Conservation (phyloP, 2,797 vertebrate species). For the Nannoperca obscura region DNA sequence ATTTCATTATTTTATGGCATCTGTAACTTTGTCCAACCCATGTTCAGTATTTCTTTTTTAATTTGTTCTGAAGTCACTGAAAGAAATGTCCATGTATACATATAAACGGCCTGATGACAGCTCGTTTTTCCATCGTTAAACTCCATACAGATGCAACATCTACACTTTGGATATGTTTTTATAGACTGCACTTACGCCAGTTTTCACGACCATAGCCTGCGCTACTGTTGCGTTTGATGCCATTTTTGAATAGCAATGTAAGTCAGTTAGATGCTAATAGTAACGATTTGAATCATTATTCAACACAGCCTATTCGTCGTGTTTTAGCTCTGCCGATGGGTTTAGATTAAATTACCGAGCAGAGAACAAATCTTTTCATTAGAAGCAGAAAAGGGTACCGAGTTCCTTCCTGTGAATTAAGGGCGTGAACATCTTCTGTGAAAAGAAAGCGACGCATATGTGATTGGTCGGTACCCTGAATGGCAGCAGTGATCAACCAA, state of each 20-base stretch:
- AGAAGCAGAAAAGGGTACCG: constrained; percentile 42
- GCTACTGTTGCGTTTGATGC: not conserved
- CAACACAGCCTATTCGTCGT: not conserved
- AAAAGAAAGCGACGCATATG: not conserved
- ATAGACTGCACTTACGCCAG: not conserved
- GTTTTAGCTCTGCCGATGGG: too few species aligned
- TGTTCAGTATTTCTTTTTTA: not conserved
- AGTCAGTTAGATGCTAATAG: not conserved
- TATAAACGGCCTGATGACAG: not conserved
- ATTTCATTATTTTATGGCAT: not conserved
- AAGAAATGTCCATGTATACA: not conserved
- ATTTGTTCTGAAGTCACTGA: not conserved
- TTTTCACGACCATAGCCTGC: not conserved
- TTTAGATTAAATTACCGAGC: not conserved
- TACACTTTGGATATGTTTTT: constrained; percentile 2
- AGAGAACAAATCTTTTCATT: not conserved
- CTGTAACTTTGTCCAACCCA: not conserved
- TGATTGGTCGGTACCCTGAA: constrained; percentile 71
- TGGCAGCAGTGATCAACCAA: constrained; percentile 62
- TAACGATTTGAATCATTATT: not conserved
- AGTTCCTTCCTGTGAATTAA: constrained; percentile 66
- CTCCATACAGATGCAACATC: not conserved
- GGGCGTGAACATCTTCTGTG: constrained; percentile 65
- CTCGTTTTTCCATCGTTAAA: not conserved
- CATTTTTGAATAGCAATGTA: not conserved